Conservation (phyloP, 2,797 vertebrate genomes). For the Atherinosoma microstoma region DNA sequence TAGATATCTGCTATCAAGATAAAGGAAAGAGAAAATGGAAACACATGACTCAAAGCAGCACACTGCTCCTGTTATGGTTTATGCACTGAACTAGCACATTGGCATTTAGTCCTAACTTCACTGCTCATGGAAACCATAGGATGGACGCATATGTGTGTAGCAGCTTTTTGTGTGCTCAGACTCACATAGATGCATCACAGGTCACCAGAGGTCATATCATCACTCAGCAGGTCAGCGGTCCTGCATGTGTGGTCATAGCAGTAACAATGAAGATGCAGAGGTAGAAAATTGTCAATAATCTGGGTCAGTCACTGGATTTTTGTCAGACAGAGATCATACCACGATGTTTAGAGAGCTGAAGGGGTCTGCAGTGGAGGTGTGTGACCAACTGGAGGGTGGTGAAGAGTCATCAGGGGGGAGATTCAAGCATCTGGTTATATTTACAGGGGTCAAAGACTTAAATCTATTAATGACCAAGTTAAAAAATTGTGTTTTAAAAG, state of each 20-base stretch:
- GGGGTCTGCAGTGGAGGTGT: not conserved
- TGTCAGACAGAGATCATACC: not conserved
- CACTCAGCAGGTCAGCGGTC: not conserved
- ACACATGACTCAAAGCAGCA: not conserved
- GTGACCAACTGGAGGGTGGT: not conserved
- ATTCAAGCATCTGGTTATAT: not conserved
- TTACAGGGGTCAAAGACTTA: not conserved
- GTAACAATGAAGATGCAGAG: not conserved
- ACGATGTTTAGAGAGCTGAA: slow-evolving; percentile 1
- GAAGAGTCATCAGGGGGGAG: not conserved
- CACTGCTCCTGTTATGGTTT: not conserved
- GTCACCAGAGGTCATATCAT: not conserved
- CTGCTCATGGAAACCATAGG: not conserved
- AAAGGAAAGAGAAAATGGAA: not conserved
- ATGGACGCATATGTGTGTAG: not conserved
- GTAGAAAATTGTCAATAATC: not conserved
- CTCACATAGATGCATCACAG: not conserved
- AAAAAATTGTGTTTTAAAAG: not conserved
- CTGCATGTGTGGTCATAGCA: not conserved
- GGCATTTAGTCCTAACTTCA: not conserved
- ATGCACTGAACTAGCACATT: not conserved
- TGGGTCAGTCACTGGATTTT: not conserved
- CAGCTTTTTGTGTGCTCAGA: not conserved
- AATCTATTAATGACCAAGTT: slow-evolving; percentile 2
- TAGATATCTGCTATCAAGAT: not conserved